Evolutionary conservation across 2,797 vertebrate genomes (phyloP).

Genomic region (Clarias pachynema): DNA sequence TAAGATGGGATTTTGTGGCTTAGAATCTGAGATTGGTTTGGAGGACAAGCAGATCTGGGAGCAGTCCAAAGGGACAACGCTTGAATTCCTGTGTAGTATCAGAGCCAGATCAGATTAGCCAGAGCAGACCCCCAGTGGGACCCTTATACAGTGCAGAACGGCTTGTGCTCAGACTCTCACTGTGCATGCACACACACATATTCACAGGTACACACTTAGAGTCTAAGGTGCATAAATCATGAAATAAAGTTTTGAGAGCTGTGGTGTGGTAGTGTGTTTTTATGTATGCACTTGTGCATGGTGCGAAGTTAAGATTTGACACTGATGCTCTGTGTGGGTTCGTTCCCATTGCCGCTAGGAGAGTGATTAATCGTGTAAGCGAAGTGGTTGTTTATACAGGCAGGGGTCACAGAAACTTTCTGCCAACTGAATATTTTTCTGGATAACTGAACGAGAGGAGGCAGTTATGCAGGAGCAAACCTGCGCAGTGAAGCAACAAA

Average conservation of each 20-base stretch:
- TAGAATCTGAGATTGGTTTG: constrained; percentile 21
- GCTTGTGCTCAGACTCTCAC: constrained; percentile 33
- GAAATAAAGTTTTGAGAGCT: constrained; percentile 43
- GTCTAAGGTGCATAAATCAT: constrained; percentile 39
- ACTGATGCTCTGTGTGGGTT: constrained; percentile 37
- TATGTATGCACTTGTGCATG: constrained; percentile 32
- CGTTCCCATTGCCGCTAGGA: constrained; percentile 39
- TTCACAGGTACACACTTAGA: not conserved
- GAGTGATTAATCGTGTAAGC: constrained; percentile 55
- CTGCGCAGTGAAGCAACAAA: constrained; percentile 29
- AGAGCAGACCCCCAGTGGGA: constrained; percentile 42
- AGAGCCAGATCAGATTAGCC: constrained; percentile 44
- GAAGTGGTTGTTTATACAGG: constrained; percentile 59
- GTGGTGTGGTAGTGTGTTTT: constrained; percentile 41
- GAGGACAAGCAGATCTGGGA: constrained; percentile 19
- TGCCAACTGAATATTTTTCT: constrained; percentile 55
- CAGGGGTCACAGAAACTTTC: constrained; percentile 48
- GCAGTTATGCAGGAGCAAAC: constrained; percentile 44
- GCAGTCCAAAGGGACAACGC: constrained; percentile 12
- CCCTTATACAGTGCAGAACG: constrained; percentile 51
- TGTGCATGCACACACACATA: constrained; percentile 26
- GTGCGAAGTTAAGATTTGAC: constrained; percentile 26
- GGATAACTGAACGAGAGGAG: constrained; percentile 45
- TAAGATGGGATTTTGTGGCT: constrained; percentile 17
- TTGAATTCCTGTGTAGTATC: constrained; percentile 42